These are phyloP conservation scores for Brachionus calyciflorus DNA, from an alignment of 1,140 invertebrate species.

Conservation along the genomic window DNA sequence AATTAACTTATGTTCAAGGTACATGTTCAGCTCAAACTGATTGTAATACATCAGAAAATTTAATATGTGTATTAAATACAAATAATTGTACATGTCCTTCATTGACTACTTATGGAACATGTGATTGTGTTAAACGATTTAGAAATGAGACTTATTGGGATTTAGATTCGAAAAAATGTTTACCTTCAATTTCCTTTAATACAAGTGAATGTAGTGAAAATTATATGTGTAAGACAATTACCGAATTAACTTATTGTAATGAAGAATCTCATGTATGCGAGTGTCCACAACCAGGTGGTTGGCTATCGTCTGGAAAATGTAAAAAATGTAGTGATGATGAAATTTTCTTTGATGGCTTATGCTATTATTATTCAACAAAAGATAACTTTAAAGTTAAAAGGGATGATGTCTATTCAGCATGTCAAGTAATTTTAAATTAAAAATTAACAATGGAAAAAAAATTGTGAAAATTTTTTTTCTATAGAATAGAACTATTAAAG, in stretches of 20 bases:
- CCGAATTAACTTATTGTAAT: neutral
- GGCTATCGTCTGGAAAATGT: neutral
- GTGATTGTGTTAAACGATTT: neutral
- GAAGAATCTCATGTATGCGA: neutral
- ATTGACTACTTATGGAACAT: neutral
- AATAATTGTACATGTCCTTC: no score
- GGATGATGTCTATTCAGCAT: neutral
- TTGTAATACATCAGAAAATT: no score
- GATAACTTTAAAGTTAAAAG: no score
- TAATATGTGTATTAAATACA: no score
- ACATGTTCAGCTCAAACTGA: neutral
- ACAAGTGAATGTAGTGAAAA: neutral
- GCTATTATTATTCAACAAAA: conserved; percentile 3
- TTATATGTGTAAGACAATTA: neutral
- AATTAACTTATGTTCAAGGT: neutral
- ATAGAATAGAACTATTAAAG: neutral
- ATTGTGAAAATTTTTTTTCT: neutral
- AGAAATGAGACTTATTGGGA: neutral
- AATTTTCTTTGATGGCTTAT: neutral
- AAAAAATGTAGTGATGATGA: conserved; percentile 7
- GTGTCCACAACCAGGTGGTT: neutral
- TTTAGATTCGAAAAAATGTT: neutral
- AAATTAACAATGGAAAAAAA: no score
- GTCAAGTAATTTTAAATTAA: no score
- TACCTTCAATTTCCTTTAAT: neutral